These are phyloP conservation scores for Rhamphomyia laevipes DNA, from an alignment of 2,888 invertebrate genomes.

Conservation along the genomic window DNA sequence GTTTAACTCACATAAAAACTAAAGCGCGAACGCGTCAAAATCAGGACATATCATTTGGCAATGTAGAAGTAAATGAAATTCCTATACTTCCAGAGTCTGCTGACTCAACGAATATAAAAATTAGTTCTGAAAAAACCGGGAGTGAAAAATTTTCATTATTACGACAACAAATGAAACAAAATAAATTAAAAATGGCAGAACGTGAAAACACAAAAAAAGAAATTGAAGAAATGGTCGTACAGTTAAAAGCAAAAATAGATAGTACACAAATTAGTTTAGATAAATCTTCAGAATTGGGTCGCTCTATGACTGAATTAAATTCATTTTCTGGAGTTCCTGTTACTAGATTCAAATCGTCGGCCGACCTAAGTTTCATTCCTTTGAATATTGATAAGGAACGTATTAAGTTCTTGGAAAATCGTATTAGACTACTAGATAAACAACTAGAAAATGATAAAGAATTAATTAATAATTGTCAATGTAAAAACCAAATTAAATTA, in stretches of 20 bases:
- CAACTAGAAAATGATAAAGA: conserved; percentile 28
- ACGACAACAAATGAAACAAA: conserved; percentile 43
- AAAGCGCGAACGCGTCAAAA: conserved; percentile 25
- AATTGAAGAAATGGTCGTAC: conserved; percentile 42
- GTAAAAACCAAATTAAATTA: conserved; percentile 15
- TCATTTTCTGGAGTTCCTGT: conserved; percentile 17
- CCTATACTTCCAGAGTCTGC: neutral
- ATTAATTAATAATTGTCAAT: neutral
- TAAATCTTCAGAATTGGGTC: conserved; percentile 30
- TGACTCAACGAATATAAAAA: conserved; percentile 1
- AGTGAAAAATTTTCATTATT: conserved; percentile 43
- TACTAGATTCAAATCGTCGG: conserved; percentile 29
- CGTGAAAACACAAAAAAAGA: conserved; percentile 42
- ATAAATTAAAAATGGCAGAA: conserved; percentile 42
- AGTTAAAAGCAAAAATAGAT: conserved; percentile 43
- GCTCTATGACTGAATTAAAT: conserved; percentile 35
- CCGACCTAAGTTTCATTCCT: conserved; percentile 25
- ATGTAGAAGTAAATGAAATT: neutral
- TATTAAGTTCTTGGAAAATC: conserved; percentile 31
- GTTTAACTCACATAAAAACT: conserved; percentile 25
- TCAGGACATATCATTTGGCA: conserved; percentile 11
- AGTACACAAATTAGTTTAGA: conserved; percentile 37
- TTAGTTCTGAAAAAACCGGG: conserved; percentile 32
- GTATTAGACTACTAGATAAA: conserved; percentile 30
- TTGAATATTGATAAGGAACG: conserved; percentile 28